Evolutionary conservation across 2,888 invertebrate species (phyloP).

Genomic region (Phengaris alcon): DNA sequence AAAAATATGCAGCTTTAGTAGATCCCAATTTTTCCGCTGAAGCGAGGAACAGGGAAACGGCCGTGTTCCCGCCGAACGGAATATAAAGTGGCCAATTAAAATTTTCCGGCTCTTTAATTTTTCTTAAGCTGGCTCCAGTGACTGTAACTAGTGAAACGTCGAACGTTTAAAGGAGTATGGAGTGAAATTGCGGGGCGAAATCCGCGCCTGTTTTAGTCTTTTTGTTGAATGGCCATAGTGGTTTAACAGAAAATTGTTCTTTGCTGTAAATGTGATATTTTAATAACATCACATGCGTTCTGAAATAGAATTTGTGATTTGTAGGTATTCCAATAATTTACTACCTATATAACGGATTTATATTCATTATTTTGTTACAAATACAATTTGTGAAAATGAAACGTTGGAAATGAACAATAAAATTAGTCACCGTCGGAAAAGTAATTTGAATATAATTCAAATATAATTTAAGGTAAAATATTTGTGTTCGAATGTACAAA

Average conservation of each 20-base stretch:
- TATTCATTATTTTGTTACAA: constrained; percentile 13
- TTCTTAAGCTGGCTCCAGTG: constrained; percentile 24
- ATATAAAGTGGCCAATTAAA: constrained; percentile 29
- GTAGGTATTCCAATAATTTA: not conserved
- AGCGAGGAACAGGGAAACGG: constrained; percentile 16
- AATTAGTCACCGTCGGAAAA: constrained; percentile 14
- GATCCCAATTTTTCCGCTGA: constrained; percentile 19
- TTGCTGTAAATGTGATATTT: too few relatives aligned
- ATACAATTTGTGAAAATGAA: constrained; percentile 17
- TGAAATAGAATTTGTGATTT: not conserved
- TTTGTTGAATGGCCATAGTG: not conserved
- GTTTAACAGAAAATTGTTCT: not conserved
- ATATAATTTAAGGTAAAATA: constrained; percentile 20
- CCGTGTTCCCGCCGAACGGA: constrained; percentile 21
- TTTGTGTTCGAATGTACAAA: constrained; percentile 30
- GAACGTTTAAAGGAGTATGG: constrained; percentile 13
- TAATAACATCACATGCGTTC: not conserved
- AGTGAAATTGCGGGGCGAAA: constrained; percentile 7
- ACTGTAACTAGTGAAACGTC: constrained; percentile 21
- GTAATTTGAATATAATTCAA: constrained; percentile 13
- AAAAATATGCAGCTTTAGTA: constrained; percentile 22
- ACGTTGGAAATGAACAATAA: constrained; percentile 13
- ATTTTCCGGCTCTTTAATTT: constrained; percentile 28
- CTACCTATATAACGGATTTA: not conserved
- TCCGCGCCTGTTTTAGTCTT: not conserved